Conservation (phyloP, 2,113 vertebrate species). For the Carassius carassius region DNA sequence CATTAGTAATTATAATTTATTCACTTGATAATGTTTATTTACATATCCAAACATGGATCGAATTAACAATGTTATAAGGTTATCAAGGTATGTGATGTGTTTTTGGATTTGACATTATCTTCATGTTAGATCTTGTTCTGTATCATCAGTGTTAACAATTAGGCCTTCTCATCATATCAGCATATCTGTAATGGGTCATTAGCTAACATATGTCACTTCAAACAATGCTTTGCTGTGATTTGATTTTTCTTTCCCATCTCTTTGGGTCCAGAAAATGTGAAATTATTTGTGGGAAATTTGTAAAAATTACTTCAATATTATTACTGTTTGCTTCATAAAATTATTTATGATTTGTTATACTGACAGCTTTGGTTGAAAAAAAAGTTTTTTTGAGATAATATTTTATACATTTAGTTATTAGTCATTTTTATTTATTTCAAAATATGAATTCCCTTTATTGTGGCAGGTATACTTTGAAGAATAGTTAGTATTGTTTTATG, state of each 20-base stretch:
- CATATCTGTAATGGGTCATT: conserved; percentile 8
- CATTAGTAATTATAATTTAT: conserved; percentile 44
- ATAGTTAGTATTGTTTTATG: no score
- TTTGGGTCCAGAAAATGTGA: no score
- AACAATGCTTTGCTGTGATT: background rate
- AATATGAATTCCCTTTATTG: no score
- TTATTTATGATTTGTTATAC: background rate
- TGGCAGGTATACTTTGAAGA: no score
- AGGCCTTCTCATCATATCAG: conserved; percentile 2
- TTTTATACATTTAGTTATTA: no score
- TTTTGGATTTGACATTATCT: background rate
- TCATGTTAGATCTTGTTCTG: background rate
- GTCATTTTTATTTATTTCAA: no score
- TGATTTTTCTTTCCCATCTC: no score
- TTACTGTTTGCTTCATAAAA: background rate
- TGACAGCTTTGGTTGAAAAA: background rate
- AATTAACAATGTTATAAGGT: background rate
- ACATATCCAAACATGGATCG: conserved; percentile 34
- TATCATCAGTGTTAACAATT: conserved; percentile 23
- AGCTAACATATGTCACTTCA: conserved; percentile 13
- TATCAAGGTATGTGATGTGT: background rate
- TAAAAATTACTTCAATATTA: no score
- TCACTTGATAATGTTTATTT: conserved; percentile 30
- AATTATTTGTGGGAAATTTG: background rate
- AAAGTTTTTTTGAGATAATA: background rate